phyloP scores from a whole-genome alignment of 2,888 invertebrate species.

The Limenitis arthemis region DNA sequence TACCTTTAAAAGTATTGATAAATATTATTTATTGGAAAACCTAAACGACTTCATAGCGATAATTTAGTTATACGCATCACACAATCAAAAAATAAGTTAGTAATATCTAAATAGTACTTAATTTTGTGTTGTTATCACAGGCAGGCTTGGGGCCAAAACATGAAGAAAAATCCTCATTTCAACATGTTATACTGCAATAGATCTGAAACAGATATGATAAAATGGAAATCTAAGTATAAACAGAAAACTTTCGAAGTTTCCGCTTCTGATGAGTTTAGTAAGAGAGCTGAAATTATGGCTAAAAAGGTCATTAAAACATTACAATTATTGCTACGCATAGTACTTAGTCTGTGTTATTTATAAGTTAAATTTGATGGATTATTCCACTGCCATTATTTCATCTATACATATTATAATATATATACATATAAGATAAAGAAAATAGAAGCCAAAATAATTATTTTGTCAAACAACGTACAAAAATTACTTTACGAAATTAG shows the following conservation, averaged over 20 bases:
- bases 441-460: too few species aligned
- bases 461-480: too few species aligned
- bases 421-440: too few species aligned
- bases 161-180: slow-evolving; percentile 45
- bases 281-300: slow-evolving; percentile 57
- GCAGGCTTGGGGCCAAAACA: slow-evolving; percentile 1
- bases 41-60: too few species aligned
- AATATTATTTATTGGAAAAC: too few species aligned
- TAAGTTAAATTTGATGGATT: too few species aligned
- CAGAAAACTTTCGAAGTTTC: slow-evolving; percentile 55
- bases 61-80: too few species aligned
- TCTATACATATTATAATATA: too few species aligned
- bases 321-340: background rate
- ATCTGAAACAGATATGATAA: slow-evolving; percentile 65
- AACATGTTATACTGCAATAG: slow-evolving; percentile 58
- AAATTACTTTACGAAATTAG: too few species aligned
- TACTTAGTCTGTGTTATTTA: background rate
- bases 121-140: background rate
- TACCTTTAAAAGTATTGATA: too few species aligned
- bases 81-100: too few species aligned
- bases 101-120: background rate
- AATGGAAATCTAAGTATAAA: slow-evolving; percentile 64
- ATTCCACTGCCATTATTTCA: too few species aligned
- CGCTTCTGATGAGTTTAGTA: slow-evolving; percentile 62
- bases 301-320: slow-evolving; percentile 40